Conservation (phyloP, 2,113 vertebrate species). For the Epinephelus lanceolatus region DNA sequence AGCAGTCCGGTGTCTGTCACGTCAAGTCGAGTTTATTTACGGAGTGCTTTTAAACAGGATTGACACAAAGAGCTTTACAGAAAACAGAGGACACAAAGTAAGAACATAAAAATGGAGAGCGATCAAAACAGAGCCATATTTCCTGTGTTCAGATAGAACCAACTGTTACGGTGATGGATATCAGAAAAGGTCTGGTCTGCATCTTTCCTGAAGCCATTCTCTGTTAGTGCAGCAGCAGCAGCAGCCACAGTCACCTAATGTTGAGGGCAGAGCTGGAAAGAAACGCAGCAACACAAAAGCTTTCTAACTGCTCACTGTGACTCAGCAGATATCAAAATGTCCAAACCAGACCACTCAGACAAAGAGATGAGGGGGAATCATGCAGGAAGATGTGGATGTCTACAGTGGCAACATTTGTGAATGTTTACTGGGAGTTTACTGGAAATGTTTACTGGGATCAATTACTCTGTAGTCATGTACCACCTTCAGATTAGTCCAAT, state of each 20-base stretch:
- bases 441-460: neutral
- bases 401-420: neutral
- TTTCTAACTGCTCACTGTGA: slow-evolving; percentile 11
- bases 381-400: neutral
- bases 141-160: slow-evolving; percentile 12
- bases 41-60: neutral
- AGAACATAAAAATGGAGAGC: slow-evolving; percentile 1
- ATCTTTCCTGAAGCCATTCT: slow-evolving; percentile 5
- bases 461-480: neutral
- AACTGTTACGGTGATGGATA: slow-evolving; percentile 17
- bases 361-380: neutral
- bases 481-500: neutral
- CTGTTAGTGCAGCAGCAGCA: neutral
- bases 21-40: slow-evolving; percentile 7
- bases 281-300: neutral
- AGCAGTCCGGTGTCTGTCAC: slow-evolving; percentile 4
- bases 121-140: slow-evolving; percentile 11
- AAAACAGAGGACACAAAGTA: slow-evolving; percentile 25
- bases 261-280: neutral
- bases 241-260: neutral
- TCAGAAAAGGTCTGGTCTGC: slow-evolving; percentile 34
- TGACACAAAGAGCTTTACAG: slow-evolving; percentile 8
- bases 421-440: neutral
- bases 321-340: slow-evolving; percentile 23
- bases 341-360: neutral